Percentiles rank a stretch among this genome's conserved stretches.
These are phyloP conservation scores for Synergus laeviventris DNA, from an alignment of 2,888 invertebrate genomes.

Conservation along the genomic window DNA sequence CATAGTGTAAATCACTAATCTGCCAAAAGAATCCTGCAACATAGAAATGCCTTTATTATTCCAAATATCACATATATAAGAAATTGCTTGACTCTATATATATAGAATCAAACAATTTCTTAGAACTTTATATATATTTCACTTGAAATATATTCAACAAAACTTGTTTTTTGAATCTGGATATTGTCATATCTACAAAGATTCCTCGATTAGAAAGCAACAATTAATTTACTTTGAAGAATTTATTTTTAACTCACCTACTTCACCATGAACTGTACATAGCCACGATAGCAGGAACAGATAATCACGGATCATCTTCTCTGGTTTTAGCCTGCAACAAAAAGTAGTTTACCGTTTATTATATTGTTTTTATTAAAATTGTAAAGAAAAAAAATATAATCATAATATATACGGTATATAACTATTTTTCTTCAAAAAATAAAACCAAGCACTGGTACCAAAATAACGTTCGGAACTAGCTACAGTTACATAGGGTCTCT, in stretches of 20 bases:
- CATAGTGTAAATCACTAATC: conserved; percentile 94
- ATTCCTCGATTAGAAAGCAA: too few species aligned
- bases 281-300: conserved; percentile 71
- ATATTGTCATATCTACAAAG: too few species aligned
- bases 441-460: background rate
- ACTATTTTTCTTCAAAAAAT: conserved; percentile 4
- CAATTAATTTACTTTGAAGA: background rate
- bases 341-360: conserved; percentile 8
- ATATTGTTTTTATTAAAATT: background rate
- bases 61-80: background rate
- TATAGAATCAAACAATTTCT: too few species aligned
- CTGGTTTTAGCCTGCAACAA: conserved; percentile 62
- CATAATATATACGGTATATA: background rate
- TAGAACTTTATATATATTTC: too few species aligned
- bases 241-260: conserved; percentile 63
- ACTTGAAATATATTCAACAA: too few species aligned
- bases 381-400: background rate
- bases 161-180: too few species aligned
- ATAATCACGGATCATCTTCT: conserved; percentile 73
- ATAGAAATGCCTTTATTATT: conserved; percentile 62
- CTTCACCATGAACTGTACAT: conserved; percentile 71
- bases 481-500: conserved; percentile 1
- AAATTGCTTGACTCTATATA: too few species aligned
- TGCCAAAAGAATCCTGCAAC: conserved; percentile 97
- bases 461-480: background rate